phyloP scores from a whole-genome alignment of 2,113 vertebrate genomes.

The Lates calcarifer region DNA sequence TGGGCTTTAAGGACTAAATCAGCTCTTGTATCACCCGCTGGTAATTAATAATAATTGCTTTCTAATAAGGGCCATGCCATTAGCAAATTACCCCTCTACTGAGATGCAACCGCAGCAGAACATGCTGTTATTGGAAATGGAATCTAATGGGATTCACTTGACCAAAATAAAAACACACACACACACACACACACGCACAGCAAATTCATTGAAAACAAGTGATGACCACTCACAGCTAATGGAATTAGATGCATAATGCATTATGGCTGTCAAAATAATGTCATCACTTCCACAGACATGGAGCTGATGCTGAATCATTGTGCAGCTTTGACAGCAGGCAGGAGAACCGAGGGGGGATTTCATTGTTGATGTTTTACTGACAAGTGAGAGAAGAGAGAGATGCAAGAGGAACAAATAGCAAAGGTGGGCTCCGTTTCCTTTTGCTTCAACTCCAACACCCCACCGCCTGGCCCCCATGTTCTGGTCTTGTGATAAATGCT shows the following conservation, averaged over 20 bases:
- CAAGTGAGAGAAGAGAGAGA: conserved; percentile 33
- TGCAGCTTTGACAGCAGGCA: conserved; percentile 28
- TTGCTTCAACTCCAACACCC: conserved; percentile 39
- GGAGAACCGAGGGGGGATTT: conserved; percentile 4
- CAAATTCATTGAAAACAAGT: conserved; percentile 64
- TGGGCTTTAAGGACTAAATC: conserved; percentile 76
- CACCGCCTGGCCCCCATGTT: conserved; percentile 11
- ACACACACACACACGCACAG: conserved; percentile 1
- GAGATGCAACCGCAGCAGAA: conserved; percentile 72
- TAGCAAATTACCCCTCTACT: conserved; percentile 81
- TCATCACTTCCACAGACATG: conserved; percentile 48
- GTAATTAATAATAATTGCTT: conserved; percentile 84
- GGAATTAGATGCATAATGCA: conserved; percentile 64
- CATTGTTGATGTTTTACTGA: conserved; percentile 37
- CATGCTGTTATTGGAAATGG: conserved; percentile 67
- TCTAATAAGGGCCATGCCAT: conserved; percentile 82
- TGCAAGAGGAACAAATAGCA: conserved; percentile 44
- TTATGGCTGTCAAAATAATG: conserved; percentile 55
- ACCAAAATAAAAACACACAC: conserved; percentile 58
- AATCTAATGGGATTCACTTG: conserved; percentile 75
- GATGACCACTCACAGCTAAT: conserved; percentile 60
- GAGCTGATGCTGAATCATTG: conserved; percentile 22
- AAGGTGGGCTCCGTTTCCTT: conserved; percentile 49
- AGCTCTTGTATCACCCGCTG: conserved; percentile 73
- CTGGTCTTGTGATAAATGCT: conserved; percentile 72